Conservation (phyloP, 2,888 invertebrate species). For the Lepidocyrtoides sp. region DNA sequence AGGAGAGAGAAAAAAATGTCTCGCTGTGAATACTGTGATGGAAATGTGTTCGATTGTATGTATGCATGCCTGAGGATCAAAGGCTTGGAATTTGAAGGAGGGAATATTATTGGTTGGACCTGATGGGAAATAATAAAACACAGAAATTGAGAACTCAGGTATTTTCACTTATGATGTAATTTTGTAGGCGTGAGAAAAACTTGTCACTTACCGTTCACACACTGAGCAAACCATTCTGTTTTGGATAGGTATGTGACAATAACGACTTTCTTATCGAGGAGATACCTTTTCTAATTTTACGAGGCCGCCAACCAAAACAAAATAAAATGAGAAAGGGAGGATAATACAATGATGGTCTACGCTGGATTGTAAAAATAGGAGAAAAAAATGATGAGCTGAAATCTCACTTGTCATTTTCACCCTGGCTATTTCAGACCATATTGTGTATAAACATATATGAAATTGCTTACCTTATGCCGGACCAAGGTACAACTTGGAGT, state of each 20-base stretch:
- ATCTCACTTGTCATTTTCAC: slow-evolving; percentile 75
- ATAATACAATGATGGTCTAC: slow-evolving; percentile 19
- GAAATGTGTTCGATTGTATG: not conserved
- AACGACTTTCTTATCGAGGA: not conserved
- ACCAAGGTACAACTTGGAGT: too few relatives aligned
- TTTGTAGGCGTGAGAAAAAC: slow-evolving; percentile 39
- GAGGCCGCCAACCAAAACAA: not conserved
- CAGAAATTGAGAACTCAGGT: slow-evolving; percentile 47
- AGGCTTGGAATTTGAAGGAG: slow-evolving; percentile 20
- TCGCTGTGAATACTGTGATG: slow-evolving; percentile 17
- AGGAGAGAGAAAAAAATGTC: slow-evolving; percentile 28
- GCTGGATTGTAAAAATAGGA: slow-evolving; percentile 54
- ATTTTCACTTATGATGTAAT: slow-evolving; percentile 21
- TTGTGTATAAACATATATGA: not conserved
- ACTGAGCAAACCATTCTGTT: not conserved
- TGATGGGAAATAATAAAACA: slow-evolving; percentile 25
- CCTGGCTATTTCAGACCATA: slow-evolving; percentile 35
- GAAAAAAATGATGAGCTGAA: slow-evolving; percentile 34
- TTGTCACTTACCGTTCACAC: slow-evolving; percentile 7
- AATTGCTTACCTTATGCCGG: slow-evolving; percentile 13
- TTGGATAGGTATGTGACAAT: slow-evolving; percentile 22
- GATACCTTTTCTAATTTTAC: not conserved
- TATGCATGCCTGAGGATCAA: slow-evolving; percentile 37
- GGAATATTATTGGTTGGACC: not conserved
- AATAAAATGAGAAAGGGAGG: slow-evolving; percentile 38